Base-by-base conservation (phyloP, 2,888 invertebrate genomes). In the Phragmatobia fuliginosa region DNA sequence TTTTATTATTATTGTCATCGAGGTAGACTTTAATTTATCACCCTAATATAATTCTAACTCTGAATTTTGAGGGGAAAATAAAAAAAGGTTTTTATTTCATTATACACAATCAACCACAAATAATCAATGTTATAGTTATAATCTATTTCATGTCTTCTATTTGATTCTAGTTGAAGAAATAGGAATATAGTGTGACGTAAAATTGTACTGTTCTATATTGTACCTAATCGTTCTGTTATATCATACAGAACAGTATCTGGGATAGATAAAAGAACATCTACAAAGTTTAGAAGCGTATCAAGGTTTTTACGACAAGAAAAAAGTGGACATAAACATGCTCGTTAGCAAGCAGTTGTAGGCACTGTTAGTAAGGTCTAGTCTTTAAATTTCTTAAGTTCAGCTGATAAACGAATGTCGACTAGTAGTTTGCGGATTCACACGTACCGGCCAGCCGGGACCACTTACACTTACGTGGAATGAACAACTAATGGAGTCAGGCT, bases 401-500 rank as follows among this genome's bases (percentile, higher is more conserved):
- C 56, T 16, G 16, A 56, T 56, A 62, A 74, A 74, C 73, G 62
- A 67, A 66, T 70, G 71, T 62, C 68, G 70, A 78, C 73, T 77
- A 77, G 79, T 75, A 73, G 75, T 80, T 82, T 81, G 77, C 81
- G 79, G 77, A 68, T 69, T 52, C 33, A 52, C 36, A 25, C 75
- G 71, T 76, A 79, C 74, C 82, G 80, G 78, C 52, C 72, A 69
- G 74, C 79, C 76, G 76, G 63, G 74, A 78, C 80, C 87, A 85
- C 89, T 90, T 83, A 84, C 85, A 82, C 82, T 83, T 80, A 83
- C 84, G 75, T 84, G 80, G 85, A 87, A 88, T 86, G 85, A 86
- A 85, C 85, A 87, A 84, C 87, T 87, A 88, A 88, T 90, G 85
- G 85, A 84, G 83, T 83, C 83, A 78, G 76, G 80, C 83, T 80